These are phyloP conservation scores for Bombus huntii DNA, from an alignment of 1,140 invertebrate genomes.

Conservation along the genomic window DNA sequence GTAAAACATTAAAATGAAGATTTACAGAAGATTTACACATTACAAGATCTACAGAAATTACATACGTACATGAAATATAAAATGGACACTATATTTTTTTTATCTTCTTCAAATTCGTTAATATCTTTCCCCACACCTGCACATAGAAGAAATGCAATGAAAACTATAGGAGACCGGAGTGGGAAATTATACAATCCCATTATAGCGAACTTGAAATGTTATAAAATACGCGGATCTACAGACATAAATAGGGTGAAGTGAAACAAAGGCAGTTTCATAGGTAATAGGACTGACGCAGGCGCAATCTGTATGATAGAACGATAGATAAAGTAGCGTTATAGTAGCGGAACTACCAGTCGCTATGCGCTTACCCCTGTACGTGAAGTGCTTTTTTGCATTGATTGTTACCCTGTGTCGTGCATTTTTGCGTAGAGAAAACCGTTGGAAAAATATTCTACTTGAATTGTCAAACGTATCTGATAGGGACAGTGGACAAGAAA, in stretches of 20 bases:
- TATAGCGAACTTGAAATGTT: neutral
- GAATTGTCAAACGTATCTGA: slow-evolving; percentile 16
- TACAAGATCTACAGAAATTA: too few relatives aligned
- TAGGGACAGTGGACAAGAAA: neutral
- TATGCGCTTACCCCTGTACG: slow-evolving; percentile 62
- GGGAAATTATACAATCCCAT: neutral
- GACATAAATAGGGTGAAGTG: neutral
- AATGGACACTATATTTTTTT: neutral
- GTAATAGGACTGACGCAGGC: slow-evolving; percentile 54
- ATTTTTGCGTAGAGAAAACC: neutral
- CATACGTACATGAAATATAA: neutral
- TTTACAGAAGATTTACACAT: too few relatives aligned
- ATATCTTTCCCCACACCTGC: neutral
- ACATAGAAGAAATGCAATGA: neutral
- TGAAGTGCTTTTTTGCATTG: slow-evolving; percentile 49
- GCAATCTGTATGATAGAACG: slow-evolving; percentile 51
- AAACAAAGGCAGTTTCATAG: slow-evolving; percentile 3
- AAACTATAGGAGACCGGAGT: neutral
- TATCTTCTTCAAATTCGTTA: neutral
- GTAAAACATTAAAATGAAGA: too few relatives aligned
- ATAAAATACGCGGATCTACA: neutral
- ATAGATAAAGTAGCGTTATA: slow-evolving; percentile 59
- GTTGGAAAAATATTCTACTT: slow-evolving; percentile 1
- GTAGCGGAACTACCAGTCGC: slow-evolving; percentile 58
- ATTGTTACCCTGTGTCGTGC: slow-evolving; percentile 29